Evolutionary conservation across 2,797 vertebrate species (phyloP).

Genomic region (Sitta carolinensis): DNA sequence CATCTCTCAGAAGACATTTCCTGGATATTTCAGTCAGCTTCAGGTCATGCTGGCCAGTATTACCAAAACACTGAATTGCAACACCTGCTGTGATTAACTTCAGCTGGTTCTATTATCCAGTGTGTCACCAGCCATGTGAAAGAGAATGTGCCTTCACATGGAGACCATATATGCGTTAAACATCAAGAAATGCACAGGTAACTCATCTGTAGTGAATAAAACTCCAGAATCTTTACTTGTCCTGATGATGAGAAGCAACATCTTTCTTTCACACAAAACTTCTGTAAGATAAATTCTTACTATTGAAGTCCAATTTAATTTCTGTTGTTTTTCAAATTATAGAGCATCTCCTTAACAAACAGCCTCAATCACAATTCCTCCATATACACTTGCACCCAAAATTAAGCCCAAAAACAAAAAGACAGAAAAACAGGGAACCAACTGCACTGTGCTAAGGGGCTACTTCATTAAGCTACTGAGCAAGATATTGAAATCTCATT

Average conservation of each 20-base stretch:
- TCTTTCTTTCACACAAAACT: background rate
- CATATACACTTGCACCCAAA: background rate
- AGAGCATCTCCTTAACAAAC: background rate
- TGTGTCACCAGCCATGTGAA: background rate
- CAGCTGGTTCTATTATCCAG: background rate
- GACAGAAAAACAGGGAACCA: background rate
- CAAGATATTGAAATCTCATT: background rate
- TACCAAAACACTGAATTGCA: background rate
- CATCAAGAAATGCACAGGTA: background rate
- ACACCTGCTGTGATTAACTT: background rate
- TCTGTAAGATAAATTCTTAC: background rate
- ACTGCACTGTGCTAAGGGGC: background rate
- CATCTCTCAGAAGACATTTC: background rate
- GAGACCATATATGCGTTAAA: background rate
- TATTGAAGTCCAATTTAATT: background rate
- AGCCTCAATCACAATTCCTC: background rate
- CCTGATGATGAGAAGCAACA: background rate
- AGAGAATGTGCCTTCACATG: accelerated
- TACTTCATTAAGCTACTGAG: background rate
- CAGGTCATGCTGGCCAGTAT: background rate
- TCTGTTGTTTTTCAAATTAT: background rate
- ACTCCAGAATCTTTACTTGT: background rate
- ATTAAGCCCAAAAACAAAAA: background rate
- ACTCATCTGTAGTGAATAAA: background rate
- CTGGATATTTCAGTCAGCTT: background rate